Conservation (phyloP, 2,888 invertebrate genomes). For the Tholera decimalis region DNA sequence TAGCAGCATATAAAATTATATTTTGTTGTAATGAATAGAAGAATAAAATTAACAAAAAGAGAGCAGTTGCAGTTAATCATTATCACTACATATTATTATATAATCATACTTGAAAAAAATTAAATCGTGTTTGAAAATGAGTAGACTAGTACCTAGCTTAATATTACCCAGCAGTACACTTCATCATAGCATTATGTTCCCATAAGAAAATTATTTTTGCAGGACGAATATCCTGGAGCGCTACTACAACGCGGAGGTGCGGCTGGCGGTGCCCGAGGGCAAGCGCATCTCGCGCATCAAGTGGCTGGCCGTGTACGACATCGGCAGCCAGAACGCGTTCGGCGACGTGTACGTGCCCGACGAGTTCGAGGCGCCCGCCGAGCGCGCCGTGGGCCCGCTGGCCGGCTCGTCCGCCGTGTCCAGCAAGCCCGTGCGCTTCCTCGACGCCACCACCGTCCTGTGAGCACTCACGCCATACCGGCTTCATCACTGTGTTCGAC, state of each 20-base stretch:
- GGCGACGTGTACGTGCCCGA: constrained; percentile 98
- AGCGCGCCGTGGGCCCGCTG: constrained; percentile 89
- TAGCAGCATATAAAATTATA: not conserved
- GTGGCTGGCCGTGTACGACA: constrained; percentile 97
- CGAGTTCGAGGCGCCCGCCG: constrained; percentile 96
- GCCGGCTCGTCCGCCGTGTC: constrained; percentile 89
- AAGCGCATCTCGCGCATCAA: constrained; percentile 97
- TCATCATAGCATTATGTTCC: too few species aligned
- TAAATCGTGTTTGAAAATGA: too few species aligned
- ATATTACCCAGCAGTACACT: too few species aligned
- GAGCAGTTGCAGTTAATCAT: too few species aligned
- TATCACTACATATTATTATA: too few species aligned
- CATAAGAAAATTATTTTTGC: too few species aligned
- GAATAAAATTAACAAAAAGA: too few species aligned
- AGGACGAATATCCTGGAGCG: constrained; percentile 96
- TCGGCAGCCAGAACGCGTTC: constrained; percentile 96
- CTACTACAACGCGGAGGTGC: constrained; percentile 97
- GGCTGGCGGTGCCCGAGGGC: constrained; percentile 95
- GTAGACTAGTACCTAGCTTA: too few species aligned
- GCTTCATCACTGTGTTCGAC: too few species aligned
- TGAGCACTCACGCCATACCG: constrained; percentile 59
- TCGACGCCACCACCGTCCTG: constrained; percentile 95
- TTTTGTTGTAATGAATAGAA: too few species aligned
- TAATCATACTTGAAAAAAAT: too few species aligned
- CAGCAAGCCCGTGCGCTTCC: constrained; percentile 94